Base-by-base conservation (phyloP, 2,797 vertebrate species). In the Nasua narica region DNA sequence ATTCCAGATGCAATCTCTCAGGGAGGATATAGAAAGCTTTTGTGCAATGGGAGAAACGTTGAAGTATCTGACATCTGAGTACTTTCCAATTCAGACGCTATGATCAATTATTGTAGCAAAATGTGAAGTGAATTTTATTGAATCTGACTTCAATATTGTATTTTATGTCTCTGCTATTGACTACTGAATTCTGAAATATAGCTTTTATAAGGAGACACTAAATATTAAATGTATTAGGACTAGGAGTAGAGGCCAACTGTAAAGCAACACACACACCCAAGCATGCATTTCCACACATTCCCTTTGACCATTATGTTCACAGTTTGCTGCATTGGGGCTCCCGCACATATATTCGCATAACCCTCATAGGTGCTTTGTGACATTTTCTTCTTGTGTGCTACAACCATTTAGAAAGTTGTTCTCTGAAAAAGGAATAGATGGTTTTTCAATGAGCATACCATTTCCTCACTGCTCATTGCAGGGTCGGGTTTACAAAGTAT, bases 61-160 rank as follows among this genome's bases (percentile, higher is more conserved):
- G 40, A 70, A 67, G 19, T 81, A 48, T 62, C 16, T 86, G 7
- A 93, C 43, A 91, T 50, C 90, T 58, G 29, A 89, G n/a, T 77
- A 93, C 48, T 77, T 95, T 86, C 27, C 14, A 69, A 58, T 54
- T 87, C 58, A 50, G 16, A 86, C 21, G 76, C 11, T 65, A 46
- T 67, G 16, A 95, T 70, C 85, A 85, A 90, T 95, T 85, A 67
- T 62, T 81, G 18, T 25, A 46, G 52, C 58, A 93, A 92, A 82
- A 67, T n/a, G 6, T 60, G 54, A 72, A 37, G 32, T 54, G 21
- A 58, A 62, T 65, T 94, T 96, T 62, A 72, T 60, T 40, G 58
- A 92, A 67, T 65, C 7, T 32, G 32, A 90, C 43, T 54, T 90
- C 18, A 50, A 16, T 3, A 21, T 40, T 78, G 6, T 56, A 43